A percentile compares a stretch with the other conserved stretches of the same genome.
phyloP scores from a whole-genome alignment of 2,797 vertebrate species.

The Gambelia wislizenii region DNA sequence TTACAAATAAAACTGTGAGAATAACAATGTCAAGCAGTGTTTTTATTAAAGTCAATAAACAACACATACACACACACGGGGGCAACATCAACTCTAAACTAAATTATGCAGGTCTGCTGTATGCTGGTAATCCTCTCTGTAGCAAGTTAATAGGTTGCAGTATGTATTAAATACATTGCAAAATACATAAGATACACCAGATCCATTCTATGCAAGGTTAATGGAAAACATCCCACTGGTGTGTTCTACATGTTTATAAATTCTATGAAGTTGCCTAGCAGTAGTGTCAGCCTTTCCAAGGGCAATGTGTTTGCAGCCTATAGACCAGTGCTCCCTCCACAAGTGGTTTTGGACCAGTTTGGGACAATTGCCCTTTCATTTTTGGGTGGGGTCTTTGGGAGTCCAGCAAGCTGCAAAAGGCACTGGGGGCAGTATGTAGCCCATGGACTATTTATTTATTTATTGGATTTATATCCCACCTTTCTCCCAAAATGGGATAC shows the following conservation, averaged over 20 bases:
- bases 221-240: not conserved
- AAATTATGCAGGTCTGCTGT: not conserved
- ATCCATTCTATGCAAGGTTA: not conserved
- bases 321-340: no score
- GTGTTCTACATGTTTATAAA: not conserved
- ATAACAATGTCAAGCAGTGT: conserved; percentile 69
- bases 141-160: not conserved
- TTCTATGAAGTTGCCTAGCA: not conserved
- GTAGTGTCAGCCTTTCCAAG: not conserved
- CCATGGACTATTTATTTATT: no score
- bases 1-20: conserved; percentile 84
- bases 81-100: not conserved
- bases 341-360: no score
- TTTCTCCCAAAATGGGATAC: no score
- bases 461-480: no score
- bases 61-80: not conserved
- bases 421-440: no score
- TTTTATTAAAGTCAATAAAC: conserved; percentile 36
- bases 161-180: not conserved
- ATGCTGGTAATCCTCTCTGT: not conserved
- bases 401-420: no score
- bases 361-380: no score
- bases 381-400: no score
- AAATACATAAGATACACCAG: not conserved
- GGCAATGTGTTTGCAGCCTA: not conserved